Evolutionary conservation across 1,140 invertebrate genomes (phyloP).

Genomic region (Zaprionus nigranus): DNA sequence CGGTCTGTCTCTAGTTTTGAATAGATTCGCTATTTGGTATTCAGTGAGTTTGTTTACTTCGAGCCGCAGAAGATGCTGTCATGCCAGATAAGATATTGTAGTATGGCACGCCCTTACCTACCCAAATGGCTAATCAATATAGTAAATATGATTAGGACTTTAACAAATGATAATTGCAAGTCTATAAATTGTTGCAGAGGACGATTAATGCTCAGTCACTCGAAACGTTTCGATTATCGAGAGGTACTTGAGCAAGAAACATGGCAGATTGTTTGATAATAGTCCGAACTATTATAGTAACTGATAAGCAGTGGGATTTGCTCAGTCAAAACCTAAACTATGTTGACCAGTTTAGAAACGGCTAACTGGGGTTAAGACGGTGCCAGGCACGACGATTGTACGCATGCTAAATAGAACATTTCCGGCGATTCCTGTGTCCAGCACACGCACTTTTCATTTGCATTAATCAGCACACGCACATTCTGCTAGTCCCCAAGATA

Average conservation of each 20-base stretch:
- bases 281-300: not conserved
- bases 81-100: not conserved
- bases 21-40: not conserved
- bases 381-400: slow-evolving; percentile 57
- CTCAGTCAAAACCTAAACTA: not conserved
- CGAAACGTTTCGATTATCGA: not conserved
- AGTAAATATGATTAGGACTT: not conserved
- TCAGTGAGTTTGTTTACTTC: not conserved
- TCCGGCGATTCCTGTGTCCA: slow-evolving; percentile 53
- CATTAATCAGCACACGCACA: slow-evolving; percentile 37
- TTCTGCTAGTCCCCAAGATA: slow-evolving; percentile 5
- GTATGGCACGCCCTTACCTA: not conserved
- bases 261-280: not conserved
- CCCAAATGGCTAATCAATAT: not conserved
- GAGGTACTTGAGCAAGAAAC: not conserved
- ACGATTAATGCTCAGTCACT: not conserved
- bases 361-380: slow-evolving; percentile 60
- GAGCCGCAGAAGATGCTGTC: not conserved
- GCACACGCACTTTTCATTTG: slow-evolving; percentile 56
- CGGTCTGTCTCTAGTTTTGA: not conserved
- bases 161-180: not conserved
- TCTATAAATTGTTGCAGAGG: not conserved
- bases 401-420: slow-evolving; percentile 59
- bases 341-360: slow-evolving; percentile 14
- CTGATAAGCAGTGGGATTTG: not conserved